Base-by-base conservation (phyloP, 2,888 invertebrate genomes). In the Yponomeuta cagnagella region DNA sequence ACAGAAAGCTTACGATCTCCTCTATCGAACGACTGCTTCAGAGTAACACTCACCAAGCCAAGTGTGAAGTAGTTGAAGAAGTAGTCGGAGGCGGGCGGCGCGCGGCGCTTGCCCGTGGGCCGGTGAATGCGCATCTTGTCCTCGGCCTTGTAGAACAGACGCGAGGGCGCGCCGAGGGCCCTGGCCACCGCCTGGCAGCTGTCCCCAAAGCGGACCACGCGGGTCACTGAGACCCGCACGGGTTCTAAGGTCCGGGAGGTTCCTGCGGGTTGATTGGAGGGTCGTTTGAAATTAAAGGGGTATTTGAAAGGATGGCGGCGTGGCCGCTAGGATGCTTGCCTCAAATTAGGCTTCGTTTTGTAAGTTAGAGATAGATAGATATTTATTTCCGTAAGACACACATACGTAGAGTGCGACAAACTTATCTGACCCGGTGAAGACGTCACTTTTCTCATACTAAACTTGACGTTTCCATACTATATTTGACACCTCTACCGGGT, bases 111-210 rank as follows among this genome's bases (percentile, higher is more conserved):
- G 12, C 97, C 96, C 79, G 96, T 96, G 63, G 97, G 97, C 76
- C 96, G 95, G 91, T 99, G 99, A 81, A 99, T 99, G 87, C 97
- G 96, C 99, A 99, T 99, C 93, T 99, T 99, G 87, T 99, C 99
- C 87, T 99, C 99, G 66, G 98, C 97, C 91, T 99, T 99, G 92
- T 97, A 99, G 92, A 98, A 99, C 2, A 98, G 96, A 72, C 95
- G 94, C 72, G 97, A 97, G 0, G 99, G 99, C 2, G 98, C 97
- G 0, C 99, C 99, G 72, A 99, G 93, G 72, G 96, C 95, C 48
- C 96, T 95, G 63, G 96, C 94, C 69, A 99, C 98, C 85, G 97
- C 97, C 87, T 98, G 97, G 76, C 96, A 96, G 65, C 96, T 95
- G 83, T 97, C 96, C 0, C 97, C 97, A 89, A 98, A 96, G 74